phyloP scores from a whole-genome alignment of 2,797 vertebrate species.

The Hoplostethus atlanticus region DNA sequence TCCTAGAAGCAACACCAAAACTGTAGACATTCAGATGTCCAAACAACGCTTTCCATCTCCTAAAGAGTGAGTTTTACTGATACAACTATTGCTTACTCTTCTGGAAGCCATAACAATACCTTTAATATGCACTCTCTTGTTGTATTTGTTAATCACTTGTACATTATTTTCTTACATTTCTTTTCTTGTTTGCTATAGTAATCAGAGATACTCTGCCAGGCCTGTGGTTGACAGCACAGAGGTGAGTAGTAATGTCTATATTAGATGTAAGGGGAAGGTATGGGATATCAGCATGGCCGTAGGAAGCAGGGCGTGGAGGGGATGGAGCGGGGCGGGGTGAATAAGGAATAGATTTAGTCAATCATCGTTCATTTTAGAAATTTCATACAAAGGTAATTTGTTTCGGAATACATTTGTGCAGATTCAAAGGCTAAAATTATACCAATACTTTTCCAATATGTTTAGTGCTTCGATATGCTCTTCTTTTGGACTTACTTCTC shows the following conservation, averaged over 20 bases:
- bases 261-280: neutral
- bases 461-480: too few relatives aligned
- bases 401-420: too few relatives aligned
- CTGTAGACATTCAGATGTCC: neutral
- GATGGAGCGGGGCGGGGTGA: too few relatives aligned
- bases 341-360: too few relatives aligned
- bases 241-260: neutral
- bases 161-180: neutral
- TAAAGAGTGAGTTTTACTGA: constrained; percentile 41
- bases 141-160: neutral
- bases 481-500: too few relatives aligned
- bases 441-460: too few relatives aligned
- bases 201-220: neutral
- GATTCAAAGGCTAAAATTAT: too few relatives aligned
- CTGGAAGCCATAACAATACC: neutral
- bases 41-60: constrained; percentile 49
- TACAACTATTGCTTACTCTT: neutral
- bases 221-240: neutral
- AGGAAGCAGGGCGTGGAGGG: too few relatives aligned
- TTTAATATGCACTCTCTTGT: neutral
- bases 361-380: too few relatives aligned
- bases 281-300: too few relatives aligned
- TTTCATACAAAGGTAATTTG: too few relatives aligned
- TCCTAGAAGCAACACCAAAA: constrained; percentile 22
- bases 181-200: constrained; percentile 34